Conservation (phyloP, 1,140 invertebrate species). For the Lepidotrigona ventralis region DNA sequence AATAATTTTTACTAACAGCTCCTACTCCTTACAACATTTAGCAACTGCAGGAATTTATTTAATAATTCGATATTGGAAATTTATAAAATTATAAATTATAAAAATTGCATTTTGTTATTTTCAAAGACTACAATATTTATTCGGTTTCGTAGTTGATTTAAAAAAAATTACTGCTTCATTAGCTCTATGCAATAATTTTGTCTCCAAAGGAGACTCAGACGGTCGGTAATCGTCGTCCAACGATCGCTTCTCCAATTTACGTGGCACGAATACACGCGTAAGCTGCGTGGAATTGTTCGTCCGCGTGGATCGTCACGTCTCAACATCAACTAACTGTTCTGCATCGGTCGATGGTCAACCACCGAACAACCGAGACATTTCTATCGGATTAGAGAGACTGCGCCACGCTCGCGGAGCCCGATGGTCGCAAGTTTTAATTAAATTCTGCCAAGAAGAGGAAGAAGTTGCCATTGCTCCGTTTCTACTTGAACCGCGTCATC, state of each 20-base stretch:
- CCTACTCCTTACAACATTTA: no score
- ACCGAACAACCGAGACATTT: conserved; percentile 19
- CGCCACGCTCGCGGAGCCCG: not conserved
- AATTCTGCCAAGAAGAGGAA: conserved; percentile 16
- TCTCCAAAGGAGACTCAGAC: not conserved
- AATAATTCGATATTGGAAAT: no score
- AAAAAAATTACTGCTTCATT: no score
- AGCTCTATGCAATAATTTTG: not conserved
- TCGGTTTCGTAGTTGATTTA: no score
- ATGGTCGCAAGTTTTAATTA: conserved; percentile 7
- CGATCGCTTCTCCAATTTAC: conserved; percentile 28
- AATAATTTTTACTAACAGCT: no score
- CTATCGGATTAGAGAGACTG: conserved; percentile 16
- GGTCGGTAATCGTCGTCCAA: not conserved
- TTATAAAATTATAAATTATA: no score
- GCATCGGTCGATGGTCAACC: conserved; percentile 1
- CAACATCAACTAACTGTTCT: conserved; percentile 9
- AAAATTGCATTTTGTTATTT: no score
- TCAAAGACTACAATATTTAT: no score
- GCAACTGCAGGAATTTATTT: no score
- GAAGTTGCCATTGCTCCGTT: conserved; percentile 10
- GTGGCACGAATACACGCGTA: conserved; percentile 28
- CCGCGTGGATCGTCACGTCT: not conserved
- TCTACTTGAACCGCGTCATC: not conserved
- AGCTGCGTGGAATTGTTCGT: conserved; percentile 7